Base-by-base conservation (phyloP, 2,888 invertebrate genomes). In the Cancer borealis region DNA sequence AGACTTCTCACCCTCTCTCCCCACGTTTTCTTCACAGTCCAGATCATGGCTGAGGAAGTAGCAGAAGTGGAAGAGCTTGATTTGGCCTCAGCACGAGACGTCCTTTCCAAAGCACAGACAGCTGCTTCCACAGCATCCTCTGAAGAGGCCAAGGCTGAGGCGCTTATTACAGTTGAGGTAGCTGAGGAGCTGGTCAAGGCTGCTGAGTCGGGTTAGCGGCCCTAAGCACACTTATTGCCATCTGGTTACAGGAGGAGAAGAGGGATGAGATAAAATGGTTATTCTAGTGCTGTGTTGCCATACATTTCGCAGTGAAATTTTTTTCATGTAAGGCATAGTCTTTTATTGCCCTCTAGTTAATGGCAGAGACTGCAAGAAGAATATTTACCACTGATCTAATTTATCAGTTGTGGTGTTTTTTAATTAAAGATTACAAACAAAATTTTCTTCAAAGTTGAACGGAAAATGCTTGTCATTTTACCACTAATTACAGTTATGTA, bases 41-140 rank as follows among this genome's bases (percentile, higher is more conserved):
- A 99, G 97, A 98, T 99, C 92, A 97, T 99, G 96, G 99, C 99
- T 60, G 99, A 99, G 97, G 99, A 99, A 97, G 99, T 99, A 14
- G 98, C 98, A 96, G 97, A 98, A 17, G 96, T 99, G 89, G 99
- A 98, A 96, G 97, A 97, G 96, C 96, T 99, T 95, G 99, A 99
- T 97, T 96, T 97, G 90, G 97, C 97, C 93, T 98, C 98, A 92
- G 98, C 98, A 87, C 98, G 98, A 96, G 99, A 99, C 96, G 97
- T 98, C 89, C 97, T 99, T 90, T 97, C 97, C 96, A 98, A 98
- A 97, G 99, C 99, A 17, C 98, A 99, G 96, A 98, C 98, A 94
- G 97, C 98, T 96, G 96, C 98, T 49, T 97, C 97, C 94, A 98
- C 98, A n/a, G 99, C 99, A 30, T 97, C 97, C 12, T 97, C 97